Base-by-base conservation (phyloP, 2,888 invertebrate genomes). In the Ichneumoninae sp. region DNA sequence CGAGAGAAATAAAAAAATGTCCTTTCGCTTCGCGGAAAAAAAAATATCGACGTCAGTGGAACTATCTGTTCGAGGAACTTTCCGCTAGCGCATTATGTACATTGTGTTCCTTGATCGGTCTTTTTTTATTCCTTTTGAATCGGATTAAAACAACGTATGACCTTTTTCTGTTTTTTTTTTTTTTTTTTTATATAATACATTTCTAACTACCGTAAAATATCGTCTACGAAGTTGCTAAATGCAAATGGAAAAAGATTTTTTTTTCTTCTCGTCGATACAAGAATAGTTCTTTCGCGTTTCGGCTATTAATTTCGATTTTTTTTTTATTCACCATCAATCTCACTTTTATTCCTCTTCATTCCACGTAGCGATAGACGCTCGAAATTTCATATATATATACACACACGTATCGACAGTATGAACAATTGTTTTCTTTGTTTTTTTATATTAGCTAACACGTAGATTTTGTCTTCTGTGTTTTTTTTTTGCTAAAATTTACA, bases 191-290 rank as follows among this genome's bases (percentile, higher is more conserved):
- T 44, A 70, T 69, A 63, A 81, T 77, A 63, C 47, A 19, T 13
- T 40, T 66, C 50, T 74, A 79, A 33, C 84, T 78, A 78, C 47
- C 65, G 81, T 81, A 75, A 78, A 85, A 81, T 78, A 78, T 50
- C 30, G 69, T 81, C 63, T 84, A 75, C 73, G 57, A 81, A 75
- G 19, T 84, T 70, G 74, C 81, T 78, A 78, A 84, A 84, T 84
- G 84, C 81, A 81, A 78, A 66, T 81, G 81, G 74, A 84, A 74
- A 78, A 75, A 71, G 54, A 74, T 40, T 79, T 26, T 57, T 22
- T 10, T 57, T 71, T 85, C 36, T 71, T 84, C 47, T 78, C 74
- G 77, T 81, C 65, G 78, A 79, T 75, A 81, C 78, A 85, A 84
- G 84, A 81, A 81, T 60, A 79, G 75, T 68, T 63, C 52, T 26